A percentile compares a stretch with the other conserved stretches of the same genome.
These are phyloP conservation scores for Nemurella pictetii DNA, from an alignment of 2,888 invertebrate species.

Conservation along the genomic window DNA sequence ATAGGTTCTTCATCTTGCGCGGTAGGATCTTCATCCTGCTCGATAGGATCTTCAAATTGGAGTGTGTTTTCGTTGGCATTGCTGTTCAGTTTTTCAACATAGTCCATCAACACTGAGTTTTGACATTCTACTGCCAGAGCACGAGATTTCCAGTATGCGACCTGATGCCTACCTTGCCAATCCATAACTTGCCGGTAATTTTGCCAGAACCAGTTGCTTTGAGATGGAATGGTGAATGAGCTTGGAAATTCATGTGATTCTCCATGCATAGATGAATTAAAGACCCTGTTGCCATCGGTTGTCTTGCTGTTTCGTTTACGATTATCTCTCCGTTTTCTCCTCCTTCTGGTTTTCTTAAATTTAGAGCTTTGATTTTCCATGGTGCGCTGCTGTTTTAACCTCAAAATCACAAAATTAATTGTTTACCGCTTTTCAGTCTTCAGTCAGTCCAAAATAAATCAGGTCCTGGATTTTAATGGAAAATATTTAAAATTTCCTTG, in stretches of 20 bases:
- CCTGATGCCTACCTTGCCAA: conserved; percentile 60
- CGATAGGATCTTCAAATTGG: not conserved
- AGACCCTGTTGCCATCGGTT: not conserved
- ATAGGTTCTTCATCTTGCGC: not conserved
- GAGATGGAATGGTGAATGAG: not conserved
- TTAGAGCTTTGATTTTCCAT: not conserved
- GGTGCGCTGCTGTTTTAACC: not conserved
- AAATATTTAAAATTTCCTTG: too few relatives aligned
- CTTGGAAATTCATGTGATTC: not conserved
- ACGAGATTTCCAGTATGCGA: conserved; percentile 65
- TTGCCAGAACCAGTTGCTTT: conserved; percentile 41
- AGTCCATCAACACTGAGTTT: conserved; percentile 59
- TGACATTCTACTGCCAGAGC: conserved; percentile 62
- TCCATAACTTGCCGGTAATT: conserved; percentile 40
- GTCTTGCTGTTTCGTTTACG: not conserved
- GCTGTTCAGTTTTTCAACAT: conserved; percentile 51
- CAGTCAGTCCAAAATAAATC: too few relatives aligned
- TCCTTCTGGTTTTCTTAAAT: not conserved
- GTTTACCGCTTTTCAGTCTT: too few relatives aligned
- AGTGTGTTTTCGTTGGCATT: not conserved
- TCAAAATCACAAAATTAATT: too few relatives aligned
- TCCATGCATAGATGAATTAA: not conserved
- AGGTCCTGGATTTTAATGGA: too few relatives aligned
- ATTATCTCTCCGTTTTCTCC: not conserved
- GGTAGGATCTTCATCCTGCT: not conserved